Base-by-base conservation (phyloP, 2,888 invertebrate species). In the Strigamia maritima region DNA sequence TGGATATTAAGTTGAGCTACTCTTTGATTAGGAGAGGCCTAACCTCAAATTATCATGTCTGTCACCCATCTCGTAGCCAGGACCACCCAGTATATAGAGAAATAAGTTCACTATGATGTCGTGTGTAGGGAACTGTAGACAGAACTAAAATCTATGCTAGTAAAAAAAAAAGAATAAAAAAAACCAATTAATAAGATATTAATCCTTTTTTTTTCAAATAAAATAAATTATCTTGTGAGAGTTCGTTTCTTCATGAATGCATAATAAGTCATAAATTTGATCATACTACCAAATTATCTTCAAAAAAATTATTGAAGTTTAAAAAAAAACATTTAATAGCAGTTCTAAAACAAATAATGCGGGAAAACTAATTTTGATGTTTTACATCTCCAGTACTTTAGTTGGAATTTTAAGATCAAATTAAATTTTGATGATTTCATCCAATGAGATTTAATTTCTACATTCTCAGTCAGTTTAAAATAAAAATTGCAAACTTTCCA, bases 21-120 rank as follows among this genome's bases (percentile, higher is more conserved):
- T 70, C 70, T 70, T 70, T 70, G 70, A 70, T 70, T 70, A 70
- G 70, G 70, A 70, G 70, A 70, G 70, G 70, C 70, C 70, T 70
- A 70, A 70, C 70, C 70, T 70, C 70, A 70, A 70, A 70, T 70
- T 70, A 70, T 70, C 70, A 70, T 70, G 70, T 70, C 70, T 70
- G 70, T 70, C 70, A 70, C 70, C 70, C 70, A 70, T 70, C 70
- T 70, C 70, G 10, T 28, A 28, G 6, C 16, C 70, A 70, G 35
- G 70, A 70, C 70, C 70, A 70, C 70, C 70, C 70, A 70, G 70
- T 70, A 70, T 24, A 60, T 1, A 28, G 12, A 70, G 70, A 70
- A 70, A 70, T 28, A 70, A 26, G 70, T 26, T 28, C 70, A 70
- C 70, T 70, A 70, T 70, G 70, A 70, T 28, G 70, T 70, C 70